Evolutionary conservation across 2,113 vertebrate species (phyloP), one percentile per base, ranked within the genome.

Genomic region (Pterocles orientalis): DNA sequence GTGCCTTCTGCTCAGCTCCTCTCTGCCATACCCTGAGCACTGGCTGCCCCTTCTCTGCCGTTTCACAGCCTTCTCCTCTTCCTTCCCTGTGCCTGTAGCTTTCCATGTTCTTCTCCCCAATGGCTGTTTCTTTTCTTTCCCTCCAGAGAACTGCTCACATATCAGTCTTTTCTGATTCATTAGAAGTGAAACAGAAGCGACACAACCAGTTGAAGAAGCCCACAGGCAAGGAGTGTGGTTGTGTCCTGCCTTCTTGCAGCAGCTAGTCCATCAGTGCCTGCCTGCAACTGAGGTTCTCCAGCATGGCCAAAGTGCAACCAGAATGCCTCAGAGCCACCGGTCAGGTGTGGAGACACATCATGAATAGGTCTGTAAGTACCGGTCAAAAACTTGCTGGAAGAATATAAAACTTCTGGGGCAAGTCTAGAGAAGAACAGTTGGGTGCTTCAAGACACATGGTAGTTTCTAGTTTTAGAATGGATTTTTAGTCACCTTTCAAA

Each of bases 261-360:
- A 57, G 5, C 45, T 21, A 3, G 2, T 20, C 24, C 14, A 19
- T 10, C 34, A 68, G 29, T 0, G 0, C 13, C 7, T 0, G 1
- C 36, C 58, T 41, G 6, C 0, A 1, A 34, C 61, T 39, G 24
- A 16, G 61, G 50, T 31, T 45, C 10, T 82, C 39, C 18, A 64
- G 34, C 16, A 9, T 0, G 8, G 77, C 43, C 3, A 0, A n/a
- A 54, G 33, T 23, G 13, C 56, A 45, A 18, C 31, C 81, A 70
- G 68, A 76, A 71, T 4, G 11, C 39, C 48, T 61, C 62, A 73
- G 56, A 81, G 68, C 36, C 54, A 51, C n/a, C 7, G 6, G 10
- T 21, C 62, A 86, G 48, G 34, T 39, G 34, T 5, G 45, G 45
- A 61, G 66, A 50, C 1, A 1, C 9, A 24, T 0, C 2, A 69